Evolutionary conservation across 2,113 vertebrate species (phyloP).

Genomic region (Ascaphus truei): DNA sequence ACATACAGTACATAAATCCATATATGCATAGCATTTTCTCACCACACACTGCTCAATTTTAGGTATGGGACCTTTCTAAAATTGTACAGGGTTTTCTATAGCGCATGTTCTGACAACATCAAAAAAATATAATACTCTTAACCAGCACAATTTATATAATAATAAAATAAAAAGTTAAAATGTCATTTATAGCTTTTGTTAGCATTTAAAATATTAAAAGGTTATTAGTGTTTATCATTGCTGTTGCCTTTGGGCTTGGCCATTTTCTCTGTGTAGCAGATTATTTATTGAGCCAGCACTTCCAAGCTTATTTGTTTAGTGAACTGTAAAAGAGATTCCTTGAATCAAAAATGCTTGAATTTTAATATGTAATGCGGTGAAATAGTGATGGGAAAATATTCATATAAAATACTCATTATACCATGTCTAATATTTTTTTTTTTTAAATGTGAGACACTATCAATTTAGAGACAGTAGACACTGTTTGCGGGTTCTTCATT

Average conservation of each 20-base stretch:
- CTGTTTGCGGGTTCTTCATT: slow-evolving; percentile 3
- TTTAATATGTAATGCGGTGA: not conserved
- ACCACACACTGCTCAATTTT: too few relatives aligned
- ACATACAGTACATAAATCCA: too few relatives aligned
- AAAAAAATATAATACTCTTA: not conserved
- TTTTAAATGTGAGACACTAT: not conserved
- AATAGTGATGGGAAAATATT: not conserved
- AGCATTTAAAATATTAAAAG: slow-evolving; percentile 23
- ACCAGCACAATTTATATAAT: not conserved
- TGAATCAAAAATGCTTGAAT: slow-evolving; percentile 11
- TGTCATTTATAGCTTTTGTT: slow-evolving; percentile 18
- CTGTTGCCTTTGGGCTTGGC: slow-evolving; percentile 19
- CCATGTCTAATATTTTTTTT: not conserved
- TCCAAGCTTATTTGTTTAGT: slow-evolving; percentile 27
- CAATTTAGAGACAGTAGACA: not conserved
- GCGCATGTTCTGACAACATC: not conserved
- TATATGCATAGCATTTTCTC: too few relatives aligned
- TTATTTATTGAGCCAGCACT: slow-evolving; percentile 33
- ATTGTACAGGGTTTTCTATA: too few relatives aligned
- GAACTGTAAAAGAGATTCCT: slow-evolving; percentile 23
- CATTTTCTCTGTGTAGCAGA: not conserved
- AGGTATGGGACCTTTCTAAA: too few relatives aligned
- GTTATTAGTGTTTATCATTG: slow-evolving; percentile 8
- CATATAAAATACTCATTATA: not conserved
- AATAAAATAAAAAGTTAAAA: slow-evolving; percentile 14